phyloP scores from a whole-genome alignment of 1,140 invertebrate genomes.

The Drosophila melanogaster region Release_6_plus_ISO1_MT NT_033777.3:20498001-20498500 shows the following conservation, averaged over 20 bases:
- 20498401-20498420: conserved; percentile 15
- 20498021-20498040: conserved; percentile 48
- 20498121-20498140: conserved; percentile 73
- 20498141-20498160: conserved; percentile 34
- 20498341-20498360: conserved; percentile 30
- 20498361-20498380: neutral
- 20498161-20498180: conserved; percentile 69
- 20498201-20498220: conserved; percentile 34
- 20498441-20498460: conserved; percentile 13
- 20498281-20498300: conserved; percentile 60
- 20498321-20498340: conserved; percentile 30
- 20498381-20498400: conserved; percentile 13
- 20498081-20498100: conserved; percentile 66
- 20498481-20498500: no score
- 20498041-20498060: conserved; percentile 47
- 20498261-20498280: conserved; percentile 42
- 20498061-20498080: conserved; percentile 72
- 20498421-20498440: conserved; percentile 6
- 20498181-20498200: conserved; percentile 56
- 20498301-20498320: conserved; percentile 48
- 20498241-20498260: conserved; percentile 22
- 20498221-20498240: neutral
- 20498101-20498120: conserved; percentile 59
- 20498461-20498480: neutral
- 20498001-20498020: conserved; percentile 73